Base-by-base conservation (phyloP, 2,113 vertebrate species). In the Lamprotornis superbus region DNA sequence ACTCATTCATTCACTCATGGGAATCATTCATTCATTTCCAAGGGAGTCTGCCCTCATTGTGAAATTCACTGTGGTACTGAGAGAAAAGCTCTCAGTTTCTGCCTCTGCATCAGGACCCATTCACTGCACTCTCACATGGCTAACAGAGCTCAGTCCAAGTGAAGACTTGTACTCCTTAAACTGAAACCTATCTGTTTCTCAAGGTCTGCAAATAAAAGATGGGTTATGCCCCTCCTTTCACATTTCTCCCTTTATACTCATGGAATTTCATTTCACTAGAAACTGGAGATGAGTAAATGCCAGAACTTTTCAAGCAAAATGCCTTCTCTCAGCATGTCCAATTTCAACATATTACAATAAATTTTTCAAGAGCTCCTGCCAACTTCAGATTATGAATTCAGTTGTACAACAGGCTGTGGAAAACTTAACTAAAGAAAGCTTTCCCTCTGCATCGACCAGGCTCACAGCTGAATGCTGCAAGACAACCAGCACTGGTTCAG, bases 11-110 rank as follows among this genome's bases (percentile, higher is more conserved):
- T 94, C 94, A 87, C 89, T 93, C 76, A 56, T 23, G 73, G 76
- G 60, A 94, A 84, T 92, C 73, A 64, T 87, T 92, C 86, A 94
- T 92, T 96, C 91, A 96, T 64, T 87, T 92, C 91, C 37, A 42
- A 73, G 33, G 68, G 18, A 83, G 30, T 22, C 53, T 37, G 42
- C 61, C 40, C 91, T 82, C 76, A 93, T 53, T 97, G 68, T 83
- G 65, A 82, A 96, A 95, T 89, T 28, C 63, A 23, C 64, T 30
- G 37, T 68, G 57, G 49, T 20, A 37, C 47, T 75, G 31, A 92
- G 15, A 57, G n/a, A 70, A 93, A 92, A 83, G 47, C 6, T 8
- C 55, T 77, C 57, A 28, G 22, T 24, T 74, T 77, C 49, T 81
- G 35, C 7, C 63, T 59, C 52, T 4, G 2, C 76, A 47, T 42